These are phyloP conservation scores for Paedocypris sp. DNA, from an alignment of 2,113 vertebrate genomes.

Conservation along the genomic window DNA sequence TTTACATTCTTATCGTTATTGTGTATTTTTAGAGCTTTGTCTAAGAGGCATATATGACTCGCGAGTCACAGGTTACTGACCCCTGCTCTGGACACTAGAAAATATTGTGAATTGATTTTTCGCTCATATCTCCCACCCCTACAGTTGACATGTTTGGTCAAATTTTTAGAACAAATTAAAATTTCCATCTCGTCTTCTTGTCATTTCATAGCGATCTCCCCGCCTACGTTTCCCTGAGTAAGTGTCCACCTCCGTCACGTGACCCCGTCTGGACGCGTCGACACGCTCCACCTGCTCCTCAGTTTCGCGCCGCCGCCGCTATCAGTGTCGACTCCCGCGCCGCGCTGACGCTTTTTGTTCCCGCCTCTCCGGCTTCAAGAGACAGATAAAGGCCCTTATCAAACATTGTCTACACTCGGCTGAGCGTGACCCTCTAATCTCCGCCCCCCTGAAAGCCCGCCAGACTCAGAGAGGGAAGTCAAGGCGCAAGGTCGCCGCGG, in stretches of 20 bases:
- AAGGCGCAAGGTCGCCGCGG: neutral
- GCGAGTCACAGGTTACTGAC: too few species aligned
- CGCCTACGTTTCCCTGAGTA: slow-evolving; percentile 14
- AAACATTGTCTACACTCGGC: slow-evolving; percentile 33
- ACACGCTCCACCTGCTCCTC: neutral
- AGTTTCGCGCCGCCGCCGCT: neutral
- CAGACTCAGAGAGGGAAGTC: neutral
- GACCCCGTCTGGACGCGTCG: neutral
- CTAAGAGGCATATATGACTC: too few species aligned
- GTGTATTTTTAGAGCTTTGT: too few species aligned
- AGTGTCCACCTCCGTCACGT: neutral
- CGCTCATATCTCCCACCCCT: too few species aligned
- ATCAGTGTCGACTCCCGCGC: slow-evolving; percentile 3
- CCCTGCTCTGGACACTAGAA: too few species aligned
- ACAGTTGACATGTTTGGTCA: too few species aligned
- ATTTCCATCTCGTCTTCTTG: too few species aligned
- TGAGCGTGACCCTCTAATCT: slow-evolving; percentile 31
- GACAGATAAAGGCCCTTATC: slow-evolving; percentile 35
- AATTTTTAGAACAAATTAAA: too few species aligned
- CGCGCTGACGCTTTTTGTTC: neutral
- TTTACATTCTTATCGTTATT: too few species aligned
- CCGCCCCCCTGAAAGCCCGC: slow-evolving; percentile 3
- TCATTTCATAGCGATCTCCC: too few species aligned
- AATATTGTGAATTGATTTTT: too few species aligned
- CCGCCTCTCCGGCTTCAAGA: slow-evolving; percentile 13